Base-by-base conservation (phyloP, 2,888 invertebrate genomes). In the Ptychoptera albimana region DNA sequence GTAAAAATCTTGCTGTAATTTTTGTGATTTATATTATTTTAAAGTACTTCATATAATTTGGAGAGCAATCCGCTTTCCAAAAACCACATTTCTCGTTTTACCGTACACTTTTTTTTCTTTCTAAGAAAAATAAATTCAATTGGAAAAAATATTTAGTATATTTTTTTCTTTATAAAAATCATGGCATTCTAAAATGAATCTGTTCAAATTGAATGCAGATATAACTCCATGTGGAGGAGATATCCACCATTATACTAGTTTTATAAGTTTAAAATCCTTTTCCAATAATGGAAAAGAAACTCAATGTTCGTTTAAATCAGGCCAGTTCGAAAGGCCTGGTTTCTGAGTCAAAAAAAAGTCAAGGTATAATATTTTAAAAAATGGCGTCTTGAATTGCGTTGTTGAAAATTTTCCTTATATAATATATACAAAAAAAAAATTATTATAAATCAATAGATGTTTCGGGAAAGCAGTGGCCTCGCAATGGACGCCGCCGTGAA, bases 261-360 rank as follows among this genome's bases (percentile, higher is more conserved):
- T 40, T 40, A 14, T 35, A 42, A 15, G 16, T 34, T n/a, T 23
- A 34, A 23, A 35, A 16, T 34, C 11, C 34, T 8, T 38, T 45
- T 38, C 51, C 50, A 49, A 69, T 68, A 54, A 83, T 83, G 84
- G 83, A 82, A 71, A 82, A 82, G 67, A 85, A 83, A 70, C 71
- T 75, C 63, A 73, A 74, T 61, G 73, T 71, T 67, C 77, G 77
- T 67, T 70, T 73, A 60, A 67, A 72, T 64, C 76, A 78, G 67
- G 70, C 74, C 69, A 75, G 76, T 64, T 67, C 76, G 68, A 83
- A 79, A 73, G 76, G 75, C 60, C 64, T 70, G 53, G 69, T 72
- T 70, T 71, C 75, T 82, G 85, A 86, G 67, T 70, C 74, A 57
- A 83, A 81, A 62, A 82, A 81, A 66, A 71, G 60, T 62, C 73